phyloP scores from a whole-genome alignment of 2,113 vertebrate genomes.

The Otis tarda region DNA sequence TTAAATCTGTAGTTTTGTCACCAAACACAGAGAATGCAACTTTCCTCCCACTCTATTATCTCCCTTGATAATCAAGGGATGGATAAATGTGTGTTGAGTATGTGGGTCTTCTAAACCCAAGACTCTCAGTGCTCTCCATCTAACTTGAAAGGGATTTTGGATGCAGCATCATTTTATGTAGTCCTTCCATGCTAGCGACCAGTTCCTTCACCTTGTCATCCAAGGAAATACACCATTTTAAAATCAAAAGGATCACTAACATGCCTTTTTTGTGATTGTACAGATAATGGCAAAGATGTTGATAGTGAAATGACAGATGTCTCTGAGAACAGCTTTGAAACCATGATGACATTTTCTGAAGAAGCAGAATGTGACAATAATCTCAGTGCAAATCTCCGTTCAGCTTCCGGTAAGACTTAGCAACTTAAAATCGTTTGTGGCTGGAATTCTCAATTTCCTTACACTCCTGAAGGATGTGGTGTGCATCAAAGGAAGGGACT shows the following conservation, averaged over 20 bases:
- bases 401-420: slow-evolving; percentile 40
- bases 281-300: slow-evolving; percentile 3
- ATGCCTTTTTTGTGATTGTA: background rate
- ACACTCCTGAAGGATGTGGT: background rate
- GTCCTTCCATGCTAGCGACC: background rate
- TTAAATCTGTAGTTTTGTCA: background rate
- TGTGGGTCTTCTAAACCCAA: background rate
- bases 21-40: background rate
- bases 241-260: background rate
- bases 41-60: background rate
- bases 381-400: slow-evolving; percentile 32
- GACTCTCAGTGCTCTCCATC: background rate
- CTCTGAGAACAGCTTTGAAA: background rate
- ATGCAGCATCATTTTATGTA: background rate
- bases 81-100: background rate
- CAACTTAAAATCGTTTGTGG: background rate
- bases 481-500: background rate
- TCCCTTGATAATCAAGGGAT: background rate
- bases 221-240: background rate
- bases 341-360: slow-evolving; percentile 56
- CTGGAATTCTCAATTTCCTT: background rate
- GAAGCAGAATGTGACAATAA: slow-evolving; percentile 50
- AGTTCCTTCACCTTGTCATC: background rate
- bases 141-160: background rate
- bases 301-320: background rate